Evolutionary conservation across 2,888 invertebrate genomes (phyloP), one percentile per base, ranked within the genome.

Genomic region (Lycia hirtaria): DNA sequence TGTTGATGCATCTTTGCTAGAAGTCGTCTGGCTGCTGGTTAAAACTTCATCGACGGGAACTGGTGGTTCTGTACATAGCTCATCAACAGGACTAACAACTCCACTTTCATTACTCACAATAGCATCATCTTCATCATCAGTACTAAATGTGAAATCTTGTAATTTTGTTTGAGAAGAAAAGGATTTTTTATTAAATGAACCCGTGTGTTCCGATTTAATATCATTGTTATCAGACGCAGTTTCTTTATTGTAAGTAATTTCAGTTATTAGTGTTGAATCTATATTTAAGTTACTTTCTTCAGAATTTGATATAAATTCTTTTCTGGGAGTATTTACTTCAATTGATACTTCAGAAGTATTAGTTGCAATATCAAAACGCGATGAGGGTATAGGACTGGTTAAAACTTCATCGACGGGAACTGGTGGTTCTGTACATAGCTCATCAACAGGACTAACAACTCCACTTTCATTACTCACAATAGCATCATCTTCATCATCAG

Each of bases 361-460:
- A 26, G 40, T 51, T 14, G 33, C 24, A 19, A 14, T 26, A 37
- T 49, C 12, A 6, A 14, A 4, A 6, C n/a, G 22, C 24, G 41
- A n/a, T 24, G 7, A 15, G 5, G 33, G 48, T 15, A 32, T 22
- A 19, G 56, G 50, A 30, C 50, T 56, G 12, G 57, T 57, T 17
- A 41, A 48, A 33, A 35, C 35, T n/a, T 17, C 10, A 35, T 35
- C 17, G 2, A 24, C 15, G 3, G 17, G 2, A 35, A 14, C 15
- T 17, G 17, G 15, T 7, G 35, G 26, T 3, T 5, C 10, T 17
- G 26, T n/a, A 15, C n/a, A 26, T 22, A 15, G n/a, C 15, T 45
- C 33, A 14, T 17, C 35, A 24, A 7, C 47, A 47, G 32, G 33
- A 7, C 33, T 45, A 20, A 9, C 10, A 22, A 15, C 1, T 7